Conservation (phyloP, 2,797 vertebrate genomes). For the Lophotriccus pileatus region DNA sequence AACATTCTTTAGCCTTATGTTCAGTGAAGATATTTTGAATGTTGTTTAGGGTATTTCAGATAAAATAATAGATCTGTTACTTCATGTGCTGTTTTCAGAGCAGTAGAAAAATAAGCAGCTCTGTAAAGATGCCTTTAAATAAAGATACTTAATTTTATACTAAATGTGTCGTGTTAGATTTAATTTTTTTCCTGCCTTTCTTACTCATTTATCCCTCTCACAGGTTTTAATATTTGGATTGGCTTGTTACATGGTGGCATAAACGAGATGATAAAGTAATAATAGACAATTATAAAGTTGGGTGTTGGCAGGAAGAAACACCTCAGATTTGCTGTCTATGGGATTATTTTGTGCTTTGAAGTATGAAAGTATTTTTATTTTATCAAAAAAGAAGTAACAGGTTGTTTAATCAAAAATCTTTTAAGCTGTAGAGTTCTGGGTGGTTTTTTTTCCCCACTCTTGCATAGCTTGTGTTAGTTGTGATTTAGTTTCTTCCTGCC, state of each 20-base stretch:
- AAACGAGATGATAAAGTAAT: background rate
- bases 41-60: background rate
- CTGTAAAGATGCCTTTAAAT: background rate
- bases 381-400: background rate
- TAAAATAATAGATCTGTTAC: background rate
- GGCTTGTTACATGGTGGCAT: background rate
- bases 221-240: background rate
- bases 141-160: background rate
- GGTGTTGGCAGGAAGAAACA: background rate
- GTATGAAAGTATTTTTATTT: background rate
- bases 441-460: background rate
- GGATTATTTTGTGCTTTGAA: background rate
- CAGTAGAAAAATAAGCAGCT: background rate
- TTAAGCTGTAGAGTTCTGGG: background rate
- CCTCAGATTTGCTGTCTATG: background rate
- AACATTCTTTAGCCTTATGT: accelerated
- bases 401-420: background rate
- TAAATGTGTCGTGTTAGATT: background rate
- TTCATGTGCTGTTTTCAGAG: background rate
- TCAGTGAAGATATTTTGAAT: background rate
- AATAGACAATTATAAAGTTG: background rate
- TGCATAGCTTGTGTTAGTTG: background rate
- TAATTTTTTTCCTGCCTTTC: background rate
- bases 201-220: background rate
- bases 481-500: background rate